Evolutionary conservation across 2,888 invertebrate genomes (phyloP).

Genomic region (Archips crataeganus): DNA sequence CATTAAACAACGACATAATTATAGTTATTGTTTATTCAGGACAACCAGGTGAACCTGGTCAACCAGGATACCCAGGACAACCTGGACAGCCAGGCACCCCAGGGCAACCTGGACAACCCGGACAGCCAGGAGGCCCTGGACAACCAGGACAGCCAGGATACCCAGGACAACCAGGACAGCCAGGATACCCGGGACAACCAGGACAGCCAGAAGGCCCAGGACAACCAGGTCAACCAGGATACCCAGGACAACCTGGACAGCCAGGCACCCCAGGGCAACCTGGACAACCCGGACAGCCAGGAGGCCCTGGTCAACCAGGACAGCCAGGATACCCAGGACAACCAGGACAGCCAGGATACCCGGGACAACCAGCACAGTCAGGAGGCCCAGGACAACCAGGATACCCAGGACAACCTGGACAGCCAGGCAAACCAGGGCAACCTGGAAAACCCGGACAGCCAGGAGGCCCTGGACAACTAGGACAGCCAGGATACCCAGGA

Average conservation of each 20-base stretch:
- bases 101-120: constrained; percentile 49
- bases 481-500: constrained; percentile 24
- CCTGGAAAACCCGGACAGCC: constrained; percentile 36
- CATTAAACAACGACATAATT: too few species aligned
- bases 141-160: constrained; percentile 52
- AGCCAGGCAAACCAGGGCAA: constrained; percentile 24
- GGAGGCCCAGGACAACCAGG: constrained; percentile 33
- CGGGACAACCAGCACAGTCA: too few species aligned
- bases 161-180: constrained; percentile 35
- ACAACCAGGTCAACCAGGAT: constrained; percentile 25
- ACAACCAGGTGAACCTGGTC: constrained; percentile 50
- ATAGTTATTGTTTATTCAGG: constrained; percentile 18
- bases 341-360: constrained; percentile 29
- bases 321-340: constrained; percentile 43
- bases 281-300: constrained; percentile 24
- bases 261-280: constrained; percentile 45
- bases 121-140: constrained; percentile 46
- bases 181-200: constrained; percentile 36
- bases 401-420: constrained; percentile 1
- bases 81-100: constrained; percentile 42
- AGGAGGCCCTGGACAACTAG: constrained; percentile 35
- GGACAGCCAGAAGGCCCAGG: constrained; percentile 46
- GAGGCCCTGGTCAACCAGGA: constrained; percentile 49
- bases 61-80: constrained; percentile 38
- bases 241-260: constrained; percentile 38